phyloP scores from a whole-genome alignment of 2,797 vertebrate species.

The Hydrolagus colliei region DNA sequence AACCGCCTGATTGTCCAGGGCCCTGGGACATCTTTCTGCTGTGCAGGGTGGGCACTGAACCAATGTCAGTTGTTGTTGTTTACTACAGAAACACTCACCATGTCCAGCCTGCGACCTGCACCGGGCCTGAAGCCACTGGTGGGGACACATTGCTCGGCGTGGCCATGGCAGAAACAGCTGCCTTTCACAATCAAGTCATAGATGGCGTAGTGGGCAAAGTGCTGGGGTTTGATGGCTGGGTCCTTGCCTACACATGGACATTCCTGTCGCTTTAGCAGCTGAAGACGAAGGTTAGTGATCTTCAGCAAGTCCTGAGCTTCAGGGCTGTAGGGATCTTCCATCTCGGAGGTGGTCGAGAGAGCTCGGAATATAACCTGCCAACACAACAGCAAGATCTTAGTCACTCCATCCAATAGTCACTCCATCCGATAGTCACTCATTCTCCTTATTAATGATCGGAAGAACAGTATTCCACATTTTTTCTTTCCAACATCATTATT shows the following conservation, averaged over 20 bases:
- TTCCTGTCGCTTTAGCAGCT: slow-evolving; percentile 67
- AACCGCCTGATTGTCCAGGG: background rate
- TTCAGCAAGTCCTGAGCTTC: slow-evolving; percentile 74
- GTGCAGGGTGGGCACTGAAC: background rate
- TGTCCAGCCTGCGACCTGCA: slow-evolving; percentile 49
- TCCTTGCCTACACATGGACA: slow-evolving; percentile 71
- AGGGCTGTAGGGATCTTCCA: slow-evolving; percentile 72
- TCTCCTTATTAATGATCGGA: background rate
- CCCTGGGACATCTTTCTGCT: background rate
- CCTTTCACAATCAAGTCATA: slow-evolving; percentile 94
- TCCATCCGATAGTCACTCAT: too few relatives aligned
- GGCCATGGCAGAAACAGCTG: slow-evolving; percentile 93
- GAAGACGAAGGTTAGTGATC: slow-evolving; percentile 84
- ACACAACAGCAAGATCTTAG: slow-evolving; percentile 35
- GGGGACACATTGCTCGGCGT: slow-evolving; percentile 80
- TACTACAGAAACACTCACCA: background rate
- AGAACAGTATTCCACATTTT: background rate
- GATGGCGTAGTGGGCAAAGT: slow-evolving; percentile 71
- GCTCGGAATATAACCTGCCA: slow-evolving; percentile 85
- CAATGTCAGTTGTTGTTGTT: too few relatives aligned
- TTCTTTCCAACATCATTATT: slow-evolving; percentile 27
- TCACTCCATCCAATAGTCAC: too few relatives aligned
- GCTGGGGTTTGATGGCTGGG: slow-evolving; percentile 39
- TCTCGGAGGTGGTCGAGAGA: slow-evolving; percentile 65
- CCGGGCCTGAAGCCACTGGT: slow-evolving; percentile 63